phyloP scores from a whole-genome alignment of 1,140 invertebrate genomes.

The Campodea augens region DNA sequence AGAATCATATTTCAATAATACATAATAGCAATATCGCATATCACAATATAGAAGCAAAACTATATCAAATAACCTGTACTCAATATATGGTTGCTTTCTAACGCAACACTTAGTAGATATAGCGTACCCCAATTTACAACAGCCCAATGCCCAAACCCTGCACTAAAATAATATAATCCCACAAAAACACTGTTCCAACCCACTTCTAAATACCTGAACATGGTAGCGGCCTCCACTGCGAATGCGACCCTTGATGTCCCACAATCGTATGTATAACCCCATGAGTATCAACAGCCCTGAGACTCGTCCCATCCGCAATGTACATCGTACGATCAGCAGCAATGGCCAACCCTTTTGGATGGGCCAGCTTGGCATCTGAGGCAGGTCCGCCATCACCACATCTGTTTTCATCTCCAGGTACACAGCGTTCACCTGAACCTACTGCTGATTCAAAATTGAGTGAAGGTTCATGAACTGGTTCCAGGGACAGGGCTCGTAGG shows the following conservation, averaged over 20 bases:
- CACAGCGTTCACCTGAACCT: slow-evolving; percentile 87
- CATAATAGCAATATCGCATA: no score
- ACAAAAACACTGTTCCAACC: no score
- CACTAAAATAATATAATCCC: no score
- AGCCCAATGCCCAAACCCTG: no score
- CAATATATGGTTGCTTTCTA: no score
- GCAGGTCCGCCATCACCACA: slow-evolving; percentile 89
- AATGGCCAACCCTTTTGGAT: slow-evolving; percentile 89
- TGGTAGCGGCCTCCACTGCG: slow-evolving; percentile 74
- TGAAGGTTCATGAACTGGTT: slow-evolving; percentile 56
- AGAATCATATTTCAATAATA: no score
- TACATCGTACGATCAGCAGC: slow-evolving; percentile 81
- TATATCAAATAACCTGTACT: no score
- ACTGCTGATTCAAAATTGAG: slow-evolving; percentile 78
- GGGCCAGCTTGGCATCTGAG: slow-evolving; percentile 68
- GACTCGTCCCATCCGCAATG: slow-evolving; percentile 84
- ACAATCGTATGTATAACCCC: slow-evolving; percentile 89
- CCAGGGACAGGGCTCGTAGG: slow-evolving; percentile 46
- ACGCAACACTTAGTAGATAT: no score
- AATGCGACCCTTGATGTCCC: slow-evolving; percentile 76
- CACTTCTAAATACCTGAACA: slow-evolving; percentile 62
- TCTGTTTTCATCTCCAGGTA: slow-evolving; percentile 69
- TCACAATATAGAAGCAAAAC: no score
- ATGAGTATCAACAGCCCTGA: slow-evolving; percentile 68
- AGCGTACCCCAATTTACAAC: no score